Base-by-base conservation (phyloP, 2,888 invertebrate species). In the Monochamus alternatus region DNA sequence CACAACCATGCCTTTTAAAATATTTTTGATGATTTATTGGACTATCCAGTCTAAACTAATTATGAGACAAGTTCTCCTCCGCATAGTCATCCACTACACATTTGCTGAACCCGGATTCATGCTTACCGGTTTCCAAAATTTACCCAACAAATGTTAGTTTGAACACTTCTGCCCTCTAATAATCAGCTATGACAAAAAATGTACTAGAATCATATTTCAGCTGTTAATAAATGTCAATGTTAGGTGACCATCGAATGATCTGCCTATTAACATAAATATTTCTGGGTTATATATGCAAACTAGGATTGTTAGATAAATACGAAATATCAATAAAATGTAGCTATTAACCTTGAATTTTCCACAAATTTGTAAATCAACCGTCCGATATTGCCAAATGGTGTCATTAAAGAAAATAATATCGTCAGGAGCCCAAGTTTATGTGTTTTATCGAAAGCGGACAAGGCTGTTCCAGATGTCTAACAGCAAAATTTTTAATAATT, bases 191-290 rank as follows among this genome's bases (percentile, higher is more conserved):
- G 0, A 5, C 5, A 63, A 47, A 0, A 47, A 47, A 47, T 47
- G n/a, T 55, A 7, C 64, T 64, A 9, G 8, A 10, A 14, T 22
- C n/a, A 47, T 22, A 51, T 47, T 47, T 64, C 44, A 44, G 44
- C 44, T 43, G 12, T 62, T n/a, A 12, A 9, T 64, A 22, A 44
- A 44, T 22, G 9, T 44, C 5, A 32, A 3, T 38, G n/a, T 32
- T 12, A n/a, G 10, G 12, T 22, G 8, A 14, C 38, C 14, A 43
- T 14, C 8, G 63, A 43, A 44, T 43, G 14, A 22, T 22, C 5
- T 47, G 9, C 2, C 30, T 47, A 64, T 64, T 64, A 47, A 30
- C 64, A 64, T 64, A 64, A 64, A 22, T 64, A 64, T 64, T 64
- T 64, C 47, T 47, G 47, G 64, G 47, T 9, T 63, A 47, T 0